phyloP scores from a whole-genome alignment of 1,140 invertebrate species.

The Cylas formicarius region DNA sequence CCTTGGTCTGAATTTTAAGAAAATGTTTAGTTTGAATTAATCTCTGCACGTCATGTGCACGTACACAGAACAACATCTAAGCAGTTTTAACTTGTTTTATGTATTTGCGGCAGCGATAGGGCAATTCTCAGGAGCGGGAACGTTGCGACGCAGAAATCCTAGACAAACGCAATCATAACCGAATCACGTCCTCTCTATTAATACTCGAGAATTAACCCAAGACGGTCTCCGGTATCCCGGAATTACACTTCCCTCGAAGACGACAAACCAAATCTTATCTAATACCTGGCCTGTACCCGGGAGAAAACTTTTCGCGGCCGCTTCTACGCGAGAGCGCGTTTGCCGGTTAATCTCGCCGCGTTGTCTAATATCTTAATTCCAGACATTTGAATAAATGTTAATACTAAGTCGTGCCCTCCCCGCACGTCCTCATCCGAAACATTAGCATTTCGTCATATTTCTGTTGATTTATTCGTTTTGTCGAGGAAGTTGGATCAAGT shows the following conservation, averaged over 20 bases:
- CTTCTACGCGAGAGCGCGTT: constrained; percentile 18
- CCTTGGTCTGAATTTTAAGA: too few species aligned
- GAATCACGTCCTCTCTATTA: constrained; percentile 17
- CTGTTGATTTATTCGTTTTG: constrained; percentile 23
- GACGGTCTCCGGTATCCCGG: constrained; percentile 13
- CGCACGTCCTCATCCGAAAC: constrained; percentile 18
- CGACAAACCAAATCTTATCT: constrained; percentile 32
- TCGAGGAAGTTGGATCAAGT: constrained; percentile 21
- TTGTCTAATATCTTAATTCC: constrained; percentile 33
- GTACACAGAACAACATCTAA: too few species aligned
- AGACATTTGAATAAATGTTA: constrained; percentile 35
- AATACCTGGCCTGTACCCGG: constrained; percentile 25
- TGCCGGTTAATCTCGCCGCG: constrained; percentile 28
- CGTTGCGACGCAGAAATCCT: too few species aligned
- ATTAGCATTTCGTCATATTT: constrained; percentile 27
- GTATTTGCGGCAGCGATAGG: too few species aligned
- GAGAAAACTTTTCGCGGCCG: constrained; percentile 3
- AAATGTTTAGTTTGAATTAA: too few species aligned
- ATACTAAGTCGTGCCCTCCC: constrained; percentile 24
- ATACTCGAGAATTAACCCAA: constrained; percentile 16
- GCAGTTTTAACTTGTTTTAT: too few species aligned
- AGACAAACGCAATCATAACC: too few species aligned
- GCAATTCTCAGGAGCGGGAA: too few species aligned
- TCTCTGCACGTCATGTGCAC: too few species aligned
- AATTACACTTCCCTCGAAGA: constrained; percentile 25